Base-by-base conservation (phyloP, 1,140 invertebrate genomes). In the Gryon sp. region DNA sequence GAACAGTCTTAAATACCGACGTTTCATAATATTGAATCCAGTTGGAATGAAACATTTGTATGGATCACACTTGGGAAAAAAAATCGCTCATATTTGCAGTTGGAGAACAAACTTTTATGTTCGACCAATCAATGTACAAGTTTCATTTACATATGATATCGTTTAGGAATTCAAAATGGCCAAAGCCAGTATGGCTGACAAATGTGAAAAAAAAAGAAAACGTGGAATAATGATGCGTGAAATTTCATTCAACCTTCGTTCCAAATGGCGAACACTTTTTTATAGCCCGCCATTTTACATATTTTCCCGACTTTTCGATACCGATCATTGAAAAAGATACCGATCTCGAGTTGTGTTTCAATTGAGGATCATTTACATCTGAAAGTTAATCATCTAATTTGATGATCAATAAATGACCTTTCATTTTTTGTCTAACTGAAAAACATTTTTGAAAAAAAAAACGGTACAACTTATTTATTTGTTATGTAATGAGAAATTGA, bases 131-230 rank as follows among this genome's bases (percentile, higher is more conserved):
- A n/a, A n/a, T n/a, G n/a, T n/a, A n/a, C n/a, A n/a, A n/a, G n/a
- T n/a, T n/a, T n/a, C n/a, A n/a, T n/a, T n/a, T n/a, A n/a, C n/a
- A n/a, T n/a, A n/a, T 24, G 7, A 24, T 24, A 7, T 32, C 6
- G 28, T 34, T 48, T 40, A 68, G 48, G 8, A 48, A 68, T 57
- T 68, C 63, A 68, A 68, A 46, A 57, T 66, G 62, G 48, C n/a
- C n/a, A n/a, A 48, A 68, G 46, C 57, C 63, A 68, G 57, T 38
- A 57, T 66, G 62, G 48, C 30, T 22, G 50, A 36, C 6, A 32
- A 34, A 28, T 20, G 11, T 18, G 16, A 38, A 46, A 66, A 66
- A 65, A 66, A 55, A 26, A 40, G 2, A 16, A 9, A 55, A n/a
- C n/a, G n/a, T n/a, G n/a, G n/a, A 55, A 66, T 55, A 66, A 55